Evolutionary conservation across 2,113 vertebrate genomes (phyloP), one percentile per base, ranked within the genome.

Genomic region (Channa argus): DNA sequence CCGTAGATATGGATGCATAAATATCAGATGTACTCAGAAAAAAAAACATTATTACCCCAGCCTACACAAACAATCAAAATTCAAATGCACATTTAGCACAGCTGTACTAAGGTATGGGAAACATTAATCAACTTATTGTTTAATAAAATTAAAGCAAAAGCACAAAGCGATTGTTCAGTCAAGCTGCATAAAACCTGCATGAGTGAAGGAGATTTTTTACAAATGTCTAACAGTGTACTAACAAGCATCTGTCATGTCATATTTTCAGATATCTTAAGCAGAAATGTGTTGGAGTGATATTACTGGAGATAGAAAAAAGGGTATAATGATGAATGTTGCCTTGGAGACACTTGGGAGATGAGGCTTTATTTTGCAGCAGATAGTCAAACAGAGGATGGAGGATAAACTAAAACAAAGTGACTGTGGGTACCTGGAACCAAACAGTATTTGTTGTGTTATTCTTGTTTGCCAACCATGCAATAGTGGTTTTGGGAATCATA

Each of bases 21-120:
- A 84, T 84, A 88, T 78, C 68, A 73, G 73, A 61, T 9, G 43
- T 79, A 68, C 79, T 83, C 81, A 79, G 66, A 58, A 73, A 79
- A 71, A 71, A 79, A 84, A 88, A 81, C 83, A 74, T 62, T 74
- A 84, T 88, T 83, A 83, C 53, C 12, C 46, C 88, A 77, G 64
- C 86, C 80, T 70, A 89, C 87, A 87, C 72, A 79, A 80, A 82
- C 79, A 79, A 76, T 77, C 75, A 70, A n/a, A 46, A 82, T 76
- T 70, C 68, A 68, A 68, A 87, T 37, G 47, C 64, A 81, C 73
- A 69, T 82, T 77, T 60, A 38, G 38, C 67, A 58, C 11, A 36
- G 54, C 64, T 44, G 80, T 33, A 70, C 46, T 3, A 51, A 60
- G 39, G 55, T 47, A 54, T 5, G 46, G 56, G 78, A 64, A 71